Evolutionary conservation across 2,888 invertebrate species (phyloP), one percentile per base, ranked within the genome.

Genomic region (Anthrax anthrax): DNA sequence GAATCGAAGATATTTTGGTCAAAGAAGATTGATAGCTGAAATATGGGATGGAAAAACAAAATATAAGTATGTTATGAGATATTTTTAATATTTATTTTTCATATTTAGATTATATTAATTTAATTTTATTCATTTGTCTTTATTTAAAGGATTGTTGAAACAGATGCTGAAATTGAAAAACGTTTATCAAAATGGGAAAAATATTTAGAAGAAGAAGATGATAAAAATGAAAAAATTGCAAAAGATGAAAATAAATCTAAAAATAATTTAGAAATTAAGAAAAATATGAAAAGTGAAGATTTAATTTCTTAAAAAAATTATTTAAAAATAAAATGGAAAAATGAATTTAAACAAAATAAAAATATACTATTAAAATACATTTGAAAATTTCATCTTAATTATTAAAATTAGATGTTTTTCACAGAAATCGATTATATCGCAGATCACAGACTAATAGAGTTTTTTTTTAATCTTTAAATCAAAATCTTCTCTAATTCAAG

Each of bases 21-120:
- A 91, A 61, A 73, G 88, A 37, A 78, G 84, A 65, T 75, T 98
- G 27, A 77, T 75, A 4, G 96, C 94, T 4, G 84, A 84, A 61
- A 80, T 85, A 52, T 97, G 92, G 90, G 95, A 98, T 71, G 97
- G 97, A 17, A 84, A 84, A 63, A 90, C 91, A 0, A 96, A 92
- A 65, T 94, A 84, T 69, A 84, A 80, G 77, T 76, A 53, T 63
- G 68, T 23, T 23, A n/a, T 23, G 23, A 23, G 8, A 23, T 6
- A 23, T 23, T 23, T 23, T 41, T 10, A 27, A 10, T 40, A 29
- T 37, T 46, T 23, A 23, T 23, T 23, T 23, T 23, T 8, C 8
- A 23, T 23, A 23, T 23, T 6, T 8, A 23, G 4, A 23, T 23
- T 6, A 6, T 4, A 4, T 6, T 8, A 23, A 4, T 32, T 32